These are phyloP conservation scores for Neocrepidodera transversa DNA, from an alignment of 2,888 invertebrate genomes.

Conservation along the genomic window DNA sequence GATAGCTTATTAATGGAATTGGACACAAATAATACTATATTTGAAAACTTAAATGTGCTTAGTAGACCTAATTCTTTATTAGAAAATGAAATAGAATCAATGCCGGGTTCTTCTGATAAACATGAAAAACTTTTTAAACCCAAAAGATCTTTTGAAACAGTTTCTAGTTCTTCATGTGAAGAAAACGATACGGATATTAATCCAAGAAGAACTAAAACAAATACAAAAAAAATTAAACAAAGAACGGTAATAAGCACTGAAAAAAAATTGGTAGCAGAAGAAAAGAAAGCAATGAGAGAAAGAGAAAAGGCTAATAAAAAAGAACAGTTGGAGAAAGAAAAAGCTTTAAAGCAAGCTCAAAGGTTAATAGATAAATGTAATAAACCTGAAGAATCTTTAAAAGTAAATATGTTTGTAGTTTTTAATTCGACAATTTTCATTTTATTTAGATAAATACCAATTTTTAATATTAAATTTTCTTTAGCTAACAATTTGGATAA, in stretches of 20 bases:
- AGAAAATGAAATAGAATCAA: background rate
- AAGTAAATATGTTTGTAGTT: conserved; percentile 43
- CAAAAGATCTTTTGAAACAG: background rate
- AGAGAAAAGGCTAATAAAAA: conserved; percentile 17
- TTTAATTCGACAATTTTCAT: conserved; percentile 11
- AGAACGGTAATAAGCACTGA: background rate
- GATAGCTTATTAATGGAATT: background rate
- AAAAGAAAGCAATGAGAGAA: conserved; percentile 27
- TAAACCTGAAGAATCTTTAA: conserved; percentile 50
- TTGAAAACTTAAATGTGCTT: background rate
- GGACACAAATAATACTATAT: conserved; percentile 2
- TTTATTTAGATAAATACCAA: background rate
- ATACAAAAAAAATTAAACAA: background rate
- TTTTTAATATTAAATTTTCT: conserved; percentile 24
- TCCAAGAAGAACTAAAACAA: background rate
- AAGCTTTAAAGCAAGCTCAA: conserved; percentile 17
- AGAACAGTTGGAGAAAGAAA: conserved; percentile 31
- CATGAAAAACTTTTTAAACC: background rate
- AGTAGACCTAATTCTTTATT: background rate
- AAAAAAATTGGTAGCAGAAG: conserved; percentile 20
- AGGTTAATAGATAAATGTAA: background rate
- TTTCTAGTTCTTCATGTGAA: background rate
- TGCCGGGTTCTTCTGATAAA: background rate
- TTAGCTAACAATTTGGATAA: too few species aligned
- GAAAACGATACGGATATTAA: background rate